A percentile compares a stretch with the other conserved stretches of the same genome.
Evolutionary conservation across 2,888 invertebrate species (phyloP).

Genomic region (Blastobasis adustella): DNA sequence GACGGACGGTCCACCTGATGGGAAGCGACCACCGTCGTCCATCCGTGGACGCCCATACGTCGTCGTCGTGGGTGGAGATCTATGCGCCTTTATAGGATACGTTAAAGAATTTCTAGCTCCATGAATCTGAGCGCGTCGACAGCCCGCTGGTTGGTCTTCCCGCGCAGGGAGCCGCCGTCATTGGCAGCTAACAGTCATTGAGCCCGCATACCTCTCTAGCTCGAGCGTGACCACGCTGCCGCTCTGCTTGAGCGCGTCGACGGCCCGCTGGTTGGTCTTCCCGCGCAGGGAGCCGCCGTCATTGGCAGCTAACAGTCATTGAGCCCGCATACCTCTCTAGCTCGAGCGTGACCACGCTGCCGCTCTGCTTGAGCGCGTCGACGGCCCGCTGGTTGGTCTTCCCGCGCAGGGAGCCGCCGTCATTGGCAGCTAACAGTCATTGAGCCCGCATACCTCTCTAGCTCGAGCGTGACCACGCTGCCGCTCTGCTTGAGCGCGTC

Average conservation of each 20-base stretch:
- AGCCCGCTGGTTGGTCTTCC: conserved; percentile 97
- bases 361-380: conserved; percentile 95
- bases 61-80: no score
- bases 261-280: conserved; percentile 97
- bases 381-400: conserved; percentile 98
- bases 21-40: no score
- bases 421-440: conserved; percentile 99
- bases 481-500: conserved; percentile 97
- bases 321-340: conserved; percentile 86
- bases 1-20: no score
- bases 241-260: conserved; percentile 95
- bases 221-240: conserved; percentile 92
- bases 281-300: conserved; percentile 96
- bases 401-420: conserved; percentile 94
- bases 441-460: conserved; percentile 90
- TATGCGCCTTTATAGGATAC: no score
- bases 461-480: conserved; percentile 88
- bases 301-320: conserved; percentile 99
- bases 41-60: no score
- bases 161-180: conserved; percentile 95
- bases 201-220: conserved; percentile 78
- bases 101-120: conserved; percentile 75
- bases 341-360: conserved; percentile 90
- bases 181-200: conserved; percentile 74
- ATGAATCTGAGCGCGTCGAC: conserved; percentile 98